Evolutionary conservation across 2,888 invertebrate genomes (phyloP).

Genomic region (Drosophila birchii): DNA sequence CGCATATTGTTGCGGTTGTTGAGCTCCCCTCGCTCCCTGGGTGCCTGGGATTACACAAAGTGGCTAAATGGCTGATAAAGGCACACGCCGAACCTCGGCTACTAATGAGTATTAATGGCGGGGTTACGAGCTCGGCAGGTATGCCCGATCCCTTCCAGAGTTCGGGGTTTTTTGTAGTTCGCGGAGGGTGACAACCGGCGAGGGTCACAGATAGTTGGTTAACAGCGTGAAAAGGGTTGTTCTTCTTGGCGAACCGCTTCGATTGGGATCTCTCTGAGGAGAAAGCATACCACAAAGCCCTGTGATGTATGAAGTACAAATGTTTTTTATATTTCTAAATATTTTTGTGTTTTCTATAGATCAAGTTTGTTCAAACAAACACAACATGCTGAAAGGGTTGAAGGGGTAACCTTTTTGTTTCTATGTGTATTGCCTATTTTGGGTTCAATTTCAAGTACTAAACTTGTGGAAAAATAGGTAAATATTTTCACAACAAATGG

Average conservation of each 20-base stretch:
- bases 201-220: constrained; percentile 51
- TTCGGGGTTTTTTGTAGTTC: background rate
- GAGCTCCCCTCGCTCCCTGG: constrained; percentile 26
- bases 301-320: constrained; percentile 28
- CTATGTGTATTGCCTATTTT: background rate
- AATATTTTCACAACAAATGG: constrained; percentile 25
- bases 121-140: constrained; percentile 60
- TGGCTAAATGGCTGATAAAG: constrained; percentile 80
- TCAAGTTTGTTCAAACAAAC: constrained; percentile 26
- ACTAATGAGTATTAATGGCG: constrained; percentile 79
- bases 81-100: constrained; percentile 62
- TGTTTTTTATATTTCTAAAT: constrained; percentile 12
- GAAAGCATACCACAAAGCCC: constrained; percentile 10
- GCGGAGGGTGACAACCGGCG: constrained; percentile 10
- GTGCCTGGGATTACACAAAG: constrained; percentile 68
- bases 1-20: constrained; percentile 74
- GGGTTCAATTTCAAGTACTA: constrained; percentile 10
- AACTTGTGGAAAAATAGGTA: constrained; percentile 14
- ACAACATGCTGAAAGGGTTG: constrained; percentile 20
- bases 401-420: background rate
- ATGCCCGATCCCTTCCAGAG: constrained; percentile 13
- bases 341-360: constrained; percentile 18
- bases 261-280: constrained; percentile 62
- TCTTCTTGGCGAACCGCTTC: constrained; percentile 28
- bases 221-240: constrained; percentile 72